phyloP scores from a whole-genome alignment of 2,888 invertebrate genomes.

The Lissocephala sabroskyi region DNA sequence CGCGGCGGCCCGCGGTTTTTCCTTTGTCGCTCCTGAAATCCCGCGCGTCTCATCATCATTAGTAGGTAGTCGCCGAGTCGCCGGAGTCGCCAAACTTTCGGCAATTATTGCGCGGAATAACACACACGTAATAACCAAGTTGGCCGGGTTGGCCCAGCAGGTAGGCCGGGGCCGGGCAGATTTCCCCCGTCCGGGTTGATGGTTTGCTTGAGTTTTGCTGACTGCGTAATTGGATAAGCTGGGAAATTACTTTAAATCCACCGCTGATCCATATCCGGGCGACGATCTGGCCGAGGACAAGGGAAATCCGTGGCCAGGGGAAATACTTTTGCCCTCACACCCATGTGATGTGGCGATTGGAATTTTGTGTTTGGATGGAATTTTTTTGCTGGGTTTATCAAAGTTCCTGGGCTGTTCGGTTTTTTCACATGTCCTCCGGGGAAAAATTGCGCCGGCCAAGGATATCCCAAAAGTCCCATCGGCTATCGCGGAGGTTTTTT shows the following conservation, averaged over 20 bases:
- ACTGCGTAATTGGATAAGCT: slow-evolving; percentile 69
- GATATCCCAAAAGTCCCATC: no score
- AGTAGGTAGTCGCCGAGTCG: slow-evolving; percentile 35
- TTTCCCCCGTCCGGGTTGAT: slow-evolving; percentile 21
- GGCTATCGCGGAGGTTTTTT: no score
- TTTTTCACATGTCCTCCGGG: slow-evolving; percentile 34
- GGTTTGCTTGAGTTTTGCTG: slow-evolving; percentile 55
- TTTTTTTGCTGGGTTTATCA: slow-evolving; percentile 46
- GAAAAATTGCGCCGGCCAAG: slow-evolving; percentile 17
- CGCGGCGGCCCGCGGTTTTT: slow-evolving; percentile 29
- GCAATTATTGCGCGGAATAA: slow-evolving; percentile 49
- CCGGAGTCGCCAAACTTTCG: slow-evolving; percentile 15
- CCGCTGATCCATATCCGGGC: slow-evolving; percentile 49
- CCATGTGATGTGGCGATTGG: slow-evolving; percentile 31
- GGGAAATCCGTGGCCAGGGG: slow-evolving; percentile 51
- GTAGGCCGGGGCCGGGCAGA: slow-evolving; percentile 18
- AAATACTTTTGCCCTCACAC: slow-evolving; percentile 45
- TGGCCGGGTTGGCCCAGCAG: slow-evolving; percentile 41
- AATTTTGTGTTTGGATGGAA: slow-evolving; percentile 48
- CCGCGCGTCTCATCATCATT: slow-evolving; percentile 31
- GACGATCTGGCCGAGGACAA: slow-evolving; percentile 7
- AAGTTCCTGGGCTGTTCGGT: slow-evolving; percentile 52
- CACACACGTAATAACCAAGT: slow-evolving; percentile 58
- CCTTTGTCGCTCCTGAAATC: slow-evolving; percentile 32
- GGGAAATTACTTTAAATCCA: slow-evolving; percentile 59